Base-by-base conservation (phyloP, 2,888 invertebrate genomes). In the Adineta ricciae region DNA sequence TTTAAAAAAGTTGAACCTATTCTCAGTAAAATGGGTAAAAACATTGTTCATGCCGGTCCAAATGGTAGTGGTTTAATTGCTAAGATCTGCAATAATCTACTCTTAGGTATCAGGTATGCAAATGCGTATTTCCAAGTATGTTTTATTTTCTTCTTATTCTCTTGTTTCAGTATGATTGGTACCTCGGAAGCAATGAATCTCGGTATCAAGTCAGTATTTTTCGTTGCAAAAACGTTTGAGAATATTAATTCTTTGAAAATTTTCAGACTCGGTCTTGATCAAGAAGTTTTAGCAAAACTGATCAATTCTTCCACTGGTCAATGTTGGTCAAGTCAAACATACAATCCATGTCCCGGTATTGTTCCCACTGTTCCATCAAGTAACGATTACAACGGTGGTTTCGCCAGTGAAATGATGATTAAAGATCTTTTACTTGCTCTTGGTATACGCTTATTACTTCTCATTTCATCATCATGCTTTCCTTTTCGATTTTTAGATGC, bases 271-370 rank as follows among this genome's bases (percentile, higher is more conserved):
- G 99, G 99, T 9, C 91, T 99, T 21, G 94, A 97, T 89, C 93
- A 96, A 0, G 93, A 96, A 90, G 92, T 95, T 1, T 92, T 99
- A 83, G 93, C 96, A 16, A 93, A 94, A 84, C 95, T 99, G 83
- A 92, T 99, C 83, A 99, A 98, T 92, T 94, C 95, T 86, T 97
- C 97, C 52, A 94, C 96, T 4, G 99, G 98, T 1, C 93, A 96
- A 84, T 96, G 96, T 87, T 99, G 98, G 98, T 94, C 96, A 1
- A 95, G 96, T 84, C 97, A 98, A 90, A 92, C 95, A 2, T 97
- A 99, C 92, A 98, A 97, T 90, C 99, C 99, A 0, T 96, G 97
- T 0, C 98, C 99, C 73, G 96, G 95, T 54, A 93, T 98, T 19
- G 92, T 95, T 85, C 93, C 94, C 56, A 94, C 94, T 64, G 95